Conservation (phyloP, 2,113 vertebrate species). For the Cebidichthys violaceus region DNA sequence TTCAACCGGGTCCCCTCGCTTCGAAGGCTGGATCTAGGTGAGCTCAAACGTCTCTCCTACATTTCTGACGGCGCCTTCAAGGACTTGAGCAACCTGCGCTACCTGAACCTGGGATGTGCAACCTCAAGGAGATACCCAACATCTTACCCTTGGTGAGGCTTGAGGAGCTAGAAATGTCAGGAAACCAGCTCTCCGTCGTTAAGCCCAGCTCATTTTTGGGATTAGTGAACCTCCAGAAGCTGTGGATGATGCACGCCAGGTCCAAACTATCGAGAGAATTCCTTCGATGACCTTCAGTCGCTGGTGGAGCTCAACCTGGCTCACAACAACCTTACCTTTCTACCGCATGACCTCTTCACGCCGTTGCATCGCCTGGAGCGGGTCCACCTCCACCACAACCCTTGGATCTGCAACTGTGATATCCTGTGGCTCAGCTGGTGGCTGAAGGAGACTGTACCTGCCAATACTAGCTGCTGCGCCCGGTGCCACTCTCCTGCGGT, state of each 20-base stretch:
- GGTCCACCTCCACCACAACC: slow-evolving; percentile 85
- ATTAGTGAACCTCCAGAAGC: slow-evolving; percentile 90
- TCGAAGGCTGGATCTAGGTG: slow-evolving; percentile 83
- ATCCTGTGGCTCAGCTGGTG: slow-evolving; percentile 87
- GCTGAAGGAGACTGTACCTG: slow-evolving; percentile 84
- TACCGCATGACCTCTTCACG: slow-evolving; percentile 85
- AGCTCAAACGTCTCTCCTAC: slow-evolving; percentile 85
- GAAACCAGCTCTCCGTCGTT: slow-evolving; percentile 82
- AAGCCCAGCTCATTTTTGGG: slow-evolving; percentile 83
- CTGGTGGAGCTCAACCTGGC: slow-evolving; percentile 85
- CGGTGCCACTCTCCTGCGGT: slow-evolving; percentile 79
- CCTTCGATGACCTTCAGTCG: slow-evolving; percentile 85
- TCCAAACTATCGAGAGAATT: slow-evolving; percentile 85
- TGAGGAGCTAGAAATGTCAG: slow-evolving; percentile 86
- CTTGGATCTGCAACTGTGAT: slow-evolving; percentile 87
- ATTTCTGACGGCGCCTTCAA: slow-evolving; percentile 85
- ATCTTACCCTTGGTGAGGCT: slow-evolving; percentile 82
- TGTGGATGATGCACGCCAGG: slow-evolving; percentile 95
- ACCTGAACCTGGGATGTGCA: slow-evolving; percentile 87
- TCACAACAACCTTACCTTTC: slow-evolving; percentile 85
- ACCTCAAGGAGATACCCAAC: slow-evolving; percentile 86
- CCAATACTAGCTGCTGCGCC: slow-evolving; percentile 85
- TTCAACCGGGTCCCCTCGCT: slow-evolving; percentile 85
- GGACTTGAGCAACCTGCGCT: slow-evolving; percentile 84
- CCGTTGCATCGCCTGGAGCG: slow-evolving; percentile 83